Percentiles rank a stretch among this genome's conserved stretches.
phyloP scores from a whole-genome alignment of 2,113 vertebrate species.

The Phaethornis superciliosus region DNA sequence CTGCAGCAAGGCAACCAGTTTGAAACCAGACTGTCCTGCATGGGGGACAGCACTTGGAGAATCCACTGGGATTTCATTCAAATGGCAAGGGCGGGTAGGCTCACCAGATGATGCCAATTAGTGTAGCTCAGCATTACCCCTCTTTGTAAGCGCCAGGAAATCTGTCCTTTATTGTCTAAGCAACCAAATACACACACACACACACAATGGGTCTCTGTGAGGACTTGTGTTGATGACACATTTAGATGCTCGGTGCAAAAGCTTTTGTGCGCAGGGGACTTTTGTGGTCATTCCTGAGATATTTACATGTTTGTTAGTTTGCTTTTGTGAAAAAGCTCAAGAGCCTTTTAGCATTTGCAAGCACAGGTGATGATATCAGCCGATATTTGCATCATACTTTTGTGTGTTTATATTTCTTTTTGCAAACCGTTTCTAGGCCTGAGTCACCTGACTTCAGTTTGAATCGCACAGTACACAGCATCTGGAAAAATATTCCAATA shows the following conservation, averaged over 20 bases:
- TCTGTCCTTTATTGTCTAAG: conserved; percentile 57
- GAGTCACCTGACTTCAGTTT: not conserved
- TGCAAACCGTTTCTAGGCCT: conserved; percentile 12
- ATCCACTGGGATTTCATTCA: conserved; percentile 1
- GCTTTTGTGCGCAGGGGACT: not conserved
- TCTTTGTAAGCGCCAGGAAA: conserved; percentile 15
- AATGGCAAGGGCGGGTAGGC: not conserved
- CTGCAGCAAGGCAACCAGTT: not conserved
- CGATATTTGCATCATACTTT: not conserved
- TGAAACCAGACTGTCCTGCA: conserved; percentile 27
- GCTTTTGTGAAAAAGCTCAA: not conserved
- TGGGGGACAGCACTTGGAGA: not conserved
- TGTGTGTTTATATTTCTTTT: not conserved
- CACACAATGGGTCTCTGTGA: not conserved
- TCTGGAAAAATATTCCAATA: not conserved
- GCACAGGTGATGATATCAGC: not conserved
- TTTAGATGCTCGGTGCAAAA: not conserved
- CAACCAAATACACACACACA: conserved; percentile 10
- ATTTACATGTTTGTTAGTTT: conserved; percentile 13
- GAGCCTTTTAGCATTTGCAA: conserved; percentile 8
- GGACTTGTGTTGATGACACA: not conserved
- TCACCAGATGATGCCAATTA: conserved; percentile 62
- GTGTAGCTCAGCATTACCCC: conserved; percentile 38
- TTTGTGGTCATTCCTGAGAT: not conserved
- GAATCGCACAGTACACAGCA: not conserved